A percentile compares a stretch with the other conserved stretches of the same genome.
phyloP scores from a whole-genome alignment of 2,113 vertebrate genomes.

The Maccullochella peelii region DNA sequence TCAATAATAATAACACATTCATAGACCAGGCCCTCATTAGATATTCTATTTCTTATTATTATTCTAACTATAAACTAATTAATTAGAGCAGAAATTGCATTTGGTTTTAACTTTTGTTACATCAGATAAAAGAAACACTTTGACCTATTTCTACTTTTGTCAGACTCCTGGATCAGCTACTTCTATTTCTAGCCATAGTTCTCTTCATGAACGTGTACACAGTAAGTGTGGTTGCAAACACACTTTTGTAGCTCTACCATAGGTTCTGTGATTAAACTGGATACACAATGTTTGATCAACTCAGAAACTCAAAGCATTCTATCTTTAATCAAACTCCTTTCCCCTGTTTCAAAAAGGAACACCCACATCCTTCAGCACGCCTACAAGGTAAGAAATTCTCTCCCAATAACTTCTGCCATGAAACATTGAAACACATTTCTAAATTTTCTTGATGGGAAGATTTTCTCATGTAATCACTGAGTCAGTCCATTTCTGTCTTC shows the following conservation, averaged over 20 bases:
- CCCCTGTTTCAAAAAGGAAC: constrained; percentile 75
- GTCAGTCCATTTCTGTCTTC: constrained; percentile 27
- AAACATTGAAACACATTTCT: not conserved
- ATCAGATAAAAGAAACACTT: not conserved
- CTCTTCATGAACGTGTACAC: constrained; percentile 66
- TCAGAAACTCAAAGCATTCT: not conserved
- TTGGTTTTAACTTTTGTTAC: not conserved
- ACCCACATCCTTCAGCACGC: constrained; percentile 66
- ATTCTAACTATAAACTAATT: not conserved
- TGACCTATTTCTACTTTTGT: not conserved
- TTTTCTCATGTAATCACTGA: constrained; percentile 2
- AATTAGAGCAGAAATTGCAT: not conserved
- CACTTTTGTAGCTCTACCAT: not conserved
- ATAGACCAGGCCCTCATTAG: not conserved
- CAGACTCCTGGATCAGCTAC: constrained; percentile 81
- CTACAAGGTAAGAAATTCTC: constrained; percentile 72
- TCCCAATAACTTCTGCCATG: not conserved
- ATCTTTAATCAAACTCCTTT: not conserved
- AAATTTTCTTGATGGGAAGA: not conserved
- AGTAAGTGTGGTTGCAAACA: constrained; percentile 73
- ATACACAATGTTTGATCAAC: not conserved
- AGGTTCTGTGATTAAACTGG: not conserved
- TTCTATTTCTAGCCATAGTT: constrained; percentile 74
- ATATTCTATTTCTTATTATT: no score
- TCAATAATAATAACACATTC: not conserved